A percentile compares a stretch with the other conserved stretches of the same genome.
These are phyloP conservation scores for Oncorhynchus clarkii DNA, from an alignment of 2,113 vertebrate genomes.

Conservation along the genomic window DNA sequence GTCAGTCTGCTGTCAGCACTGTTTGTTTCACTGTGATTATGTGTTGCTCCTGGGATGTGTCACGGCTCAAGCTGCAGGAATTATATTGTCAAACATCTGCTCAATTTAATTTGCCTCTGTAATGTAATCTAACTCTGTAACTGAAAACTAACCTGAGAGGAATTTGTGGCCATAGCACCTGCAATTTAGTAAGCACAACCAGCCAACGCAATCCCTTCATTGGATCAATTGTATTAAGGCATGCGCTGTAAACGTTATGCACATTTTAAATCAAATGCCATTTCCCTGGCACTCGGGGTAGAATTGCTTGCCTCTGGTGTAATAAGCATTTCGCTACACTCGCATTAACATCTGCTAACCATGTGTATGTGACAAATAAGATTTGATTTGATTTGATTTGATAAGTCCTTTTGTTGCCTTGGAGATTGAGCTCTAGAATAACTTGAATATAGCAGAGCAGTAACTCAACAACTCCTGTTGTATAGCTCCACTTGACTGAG, in stretches of 20 bases:
- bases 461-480: neutral
- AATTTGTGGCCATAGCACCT: neutral
- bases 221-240: neutral
- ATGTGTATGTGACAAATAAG: no score
- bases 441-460: neutral
- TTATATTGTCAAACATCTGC: slow-evolving; percentile 39
- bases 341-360: no score
- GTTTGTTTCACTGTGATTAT: slow-evolving; percentile 58
- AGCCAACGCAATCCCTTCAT: neutral
- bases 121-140: slow-evolving; percentile 31
- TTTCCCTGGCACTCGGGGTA: neutral
- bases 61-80: neutral
- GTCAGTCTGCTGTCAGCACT: slow-evolving; percentile 55
- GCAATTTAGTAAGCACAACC: neutral
- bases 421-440: slow-evolving; percentile 36
- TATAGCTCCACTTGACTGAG: neutral
- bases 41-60: slow-evolving; percentile 25
- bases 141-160: slow-evolving; percentile 19
- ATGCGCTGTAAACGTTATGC: neutral
- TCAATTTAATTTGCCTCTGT: slow-evolving; percentile 29
- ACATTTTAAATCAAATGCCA: neutral
- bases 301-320: neutral
- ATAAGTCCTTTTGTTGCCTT: slow-evolving; percentile 49
- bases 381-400: no score
- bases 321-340: no score